Percentiles rank a stretch among this genome's conserved stretches.
Conservation (phyloP, 2,888 invertebrate species). For the Mongoloraphidia duomilia region DNA sequence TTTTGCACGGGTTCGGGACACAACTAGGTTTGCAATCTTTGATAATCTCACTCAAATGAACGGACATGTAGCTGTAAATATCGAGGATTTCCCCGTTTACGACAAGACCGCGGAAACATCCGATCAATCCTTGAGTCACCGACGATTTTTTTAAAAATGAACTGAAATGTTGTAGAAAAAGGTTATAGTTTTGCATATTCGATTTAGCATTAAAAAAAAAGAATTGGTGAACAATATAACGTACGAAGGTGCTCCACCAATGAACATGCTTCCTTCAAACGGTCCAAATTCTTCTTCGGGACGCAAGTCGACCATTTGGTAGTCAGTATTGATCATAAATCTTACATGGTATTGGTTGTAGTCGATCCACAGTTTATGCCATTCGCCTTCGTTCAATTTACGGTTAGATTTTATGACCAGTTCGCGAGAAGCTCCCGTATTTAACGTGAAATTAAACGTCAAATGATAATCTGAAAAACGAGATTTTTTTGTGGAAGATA, state of each 20-base stretch:
- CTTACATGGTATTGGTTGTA: conserved; percentile 87
- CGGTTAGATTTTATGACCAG: conserved; percentile 69
- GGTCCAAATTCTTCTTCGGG: conserved; percentile 82
- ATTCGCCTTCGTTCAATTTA: conserved; percentile 80
- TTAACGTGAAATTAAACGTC: conserved; percentile 79
- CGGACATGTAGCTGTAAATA: conserved; percentile 85
- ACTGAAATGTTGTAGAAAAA: conserved; percentile 30
- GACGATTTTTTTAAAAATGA: conserved; percentile 69
- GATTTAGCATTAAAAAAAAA: background rate
- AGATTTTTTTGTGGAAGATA: no score
- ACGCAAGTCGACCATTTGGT: conserved; percentile 71
- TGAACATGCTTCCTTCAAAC: conserved; percentile 87
- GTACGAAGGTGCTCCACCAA: conserved; percentile 85
- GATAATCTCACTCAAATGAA: conserved; percentile 80
- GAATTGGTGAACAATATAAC: conserved; percentile 23
- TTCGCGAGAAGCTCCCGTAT: conserved; percentile 68
- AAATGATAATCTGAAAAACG: conserved; percentile 55
- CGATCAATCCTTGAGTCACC: conserved; percentile 79
- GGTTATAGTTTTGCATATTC: background rate
- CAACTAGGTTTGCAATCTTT: conserved; percentile 90
- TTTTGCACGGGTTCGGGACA: conserved; percentile 85
- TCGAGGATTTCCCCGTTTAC: conserved; percentile 85
- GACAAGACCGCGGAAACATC: conserved; percentile 83
- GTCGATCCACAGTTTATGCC: conserved; percentile 94
- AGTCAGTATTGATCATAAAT: conserved; percentile 84